Base-by-base conservation (phyloP, 1,140 invertebrate species). In the Trichomalopsis sarcophagae region DNA sequence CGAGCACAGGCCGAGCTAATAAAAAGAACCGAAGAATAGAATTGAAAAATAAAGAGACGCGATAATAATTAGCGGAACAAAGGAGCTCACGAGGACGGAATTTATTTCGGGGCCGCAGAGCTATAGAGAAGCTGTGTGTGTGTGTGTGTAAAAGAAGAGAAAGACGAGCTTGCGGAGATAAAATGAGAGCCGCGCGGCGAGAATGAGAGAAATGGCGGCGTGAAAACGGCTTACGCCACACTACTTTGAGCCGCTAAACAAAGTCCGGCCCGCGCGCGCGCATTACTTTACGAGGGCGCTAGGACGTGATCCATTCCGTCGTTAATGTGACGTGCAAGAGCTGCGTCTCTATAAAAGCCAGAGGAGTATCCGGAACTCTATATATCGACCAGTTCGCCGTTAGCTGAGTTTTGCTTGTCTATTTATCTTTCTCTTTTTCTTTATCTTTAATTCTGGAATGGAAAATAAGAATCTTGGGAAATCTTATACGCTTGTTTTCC, bases 261-360 rank as follows among this genome's bases (percentile, higher is more conserved):
- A 91, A 89, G 89, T 91, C 89, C 89, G 47, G 86, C 89, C 89
- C 36, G 86, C 33, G 33, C 66, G 33, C 66, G 87, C 66, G 87
- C 86, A 91, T 90, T 91, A 89, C 88, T 91, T 91, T 91, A 91
- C 91, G 91, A 90, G 89, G 87, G 82, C 68, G 83, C 81, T 85
- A 84, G 82, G 79, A 91, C 89, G 90, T 91, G 89, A 91, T 90
- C 89, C 89, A 91, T 91, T 89, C 87, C 84, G 87, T 87, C 87
- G 90, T 91, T 91, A 91, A 91, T 89, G 90, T 86, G 87, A 89
- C 84, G 85, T 88, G 87, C 77, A 74, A 82, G 87, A 36, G 33
- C 33, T 36, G 87, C 81, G 86, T 89, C 86, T 88, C 88, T 88
- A 89, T 89, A 89, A 90, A 90, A 88, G 85, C 82, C 73, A 76